Evolutionary conservation across 2,797 vertebrate species (phyloP), one percentile per base, ranked within the genome.

Genomic region (Carduelis carduelis): DNA sequence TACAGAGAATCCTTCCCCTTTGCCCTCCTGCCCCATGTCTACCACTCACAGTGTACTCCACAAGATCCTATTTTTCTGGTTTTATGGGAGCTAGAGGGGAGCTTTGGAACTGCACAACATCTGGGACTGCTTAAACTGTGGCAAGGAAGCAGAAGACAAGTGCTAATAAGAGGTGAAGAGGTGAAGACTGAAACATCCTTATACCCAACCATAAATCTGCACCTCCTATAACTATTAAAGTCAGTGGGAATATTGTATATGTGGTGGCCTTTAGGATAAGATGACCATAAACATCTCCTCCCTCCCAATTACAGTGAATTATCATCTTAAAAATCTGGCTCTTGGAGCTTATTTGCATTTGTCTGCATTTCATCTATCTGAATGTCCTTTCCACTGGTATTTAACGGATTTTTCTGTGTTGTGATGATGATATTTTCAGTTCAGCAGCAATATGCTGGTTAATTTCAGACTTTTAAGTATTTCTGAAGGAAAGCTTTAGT

Each of bases 81-180:
- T 95, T 93, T 88, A 71, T 83, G 72, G 50, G 72, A 91, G 68
- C 69, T 91, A 52, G 83, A 90, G 43, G 49, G 57, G 35, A 85
- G 69, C 79, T 91, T 91, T 89, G 72, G 87, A 83, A 49, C 28
- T 61, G 59, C 41, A 69, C 50, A 90, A 83, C 91, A 88, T 88
- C 94, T 96, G 94, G 90, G 85, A 95, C 90, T 93, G 91, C 83
- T 97, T 95, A 96, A 95, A 82, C 65, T 93, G 65, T 90, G 69
- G 87, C 93, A 76, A 90, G 72, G 80, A 93, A 95, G 90, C 66
- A 95, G 77, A 90, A 95, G 94, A 94, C 94, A 95, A 95, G 93
- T 88, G 93, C 90, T 96, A 96, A 95, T 95, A 95, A 95, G 89
- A 93, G 89, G 95, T 95, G 92, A 95, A 94, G 86, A 92, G 81